Conservation (phyloP, 1,140 invertebrate species). For the Onthophagus taurus region DNA sequence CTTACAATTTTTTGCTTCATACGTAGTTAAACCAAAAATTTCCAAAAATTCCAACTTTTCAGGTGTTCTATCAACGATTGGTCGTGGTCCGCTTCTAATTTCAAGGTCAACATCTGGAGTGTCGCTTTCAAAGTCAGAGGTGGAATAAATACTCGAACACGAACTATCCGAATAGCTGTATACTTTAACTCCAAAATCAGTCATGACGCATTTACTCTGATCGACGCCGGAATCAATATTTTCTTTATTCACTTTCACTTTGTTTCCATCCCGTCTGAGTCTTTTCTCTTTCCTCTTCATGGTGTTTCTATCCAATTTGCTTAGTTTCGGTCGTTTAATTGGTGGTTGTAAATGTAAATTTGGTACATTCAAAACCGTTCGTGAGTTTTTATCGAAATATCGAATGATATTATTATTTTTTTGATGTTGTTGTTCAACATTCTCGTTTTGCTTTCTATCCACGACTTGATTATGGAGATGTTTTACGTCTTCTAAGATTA, state of each 20-base stretch:
- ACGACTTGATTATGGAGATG: no score
- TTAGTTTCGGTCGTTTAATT: slow-evolving; percentile 25
- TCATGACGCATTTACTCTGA: slow-evolving; percentile 13
- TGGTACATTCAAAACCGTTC: slow-evolving; percentile 31
- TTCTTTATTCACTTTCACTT: slow-evolving; percentile 15
- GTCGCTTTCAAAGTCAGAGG: slow-evolving; percentile 26
- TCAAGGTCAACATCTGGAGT: slow-evolving; percentile 24
- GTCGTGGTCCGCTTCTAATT: slow-evolving; percentile 28
- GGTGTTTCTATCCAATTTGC: slow-evolving; percentile 32
- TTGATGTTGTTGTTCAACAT: no score
- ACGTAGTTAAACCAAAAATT: slow-evolving; percentile 29
- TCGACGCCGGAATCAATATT: slow-evolving; percentile 12
- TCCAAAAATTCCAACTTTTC: slow-evolving; percentile 30
- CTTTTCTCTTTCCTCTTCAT: slow-evolving; percentile 19
- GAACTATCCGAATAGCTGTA: slow-evolving; percentile 25
- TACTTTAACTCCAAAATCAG: slow-evolving; percentile 22
- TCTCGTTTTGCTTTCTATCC: no score
- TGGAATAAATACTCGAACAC: slow-evolving; percentile 19
- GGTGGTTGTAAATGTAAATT: slow-evolving; percentile 20
- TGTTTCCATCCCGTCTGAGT: slow-evolving; percentile 9
- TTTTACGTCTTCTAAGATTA: no score
- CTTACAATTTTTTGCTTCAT: slow-evolving; percentile 31
- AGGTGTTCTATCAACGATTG: slow-evolving; percentile 17
- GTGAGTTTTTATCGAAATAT: no score
- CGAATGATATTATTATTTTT: no score